Percentiles rank a stretch among this genome's conserved stretches.
phyloP scores from a whole-genome alignment of 2,888 invertebrate species.

The Xestia sexstrigata region DNA sequence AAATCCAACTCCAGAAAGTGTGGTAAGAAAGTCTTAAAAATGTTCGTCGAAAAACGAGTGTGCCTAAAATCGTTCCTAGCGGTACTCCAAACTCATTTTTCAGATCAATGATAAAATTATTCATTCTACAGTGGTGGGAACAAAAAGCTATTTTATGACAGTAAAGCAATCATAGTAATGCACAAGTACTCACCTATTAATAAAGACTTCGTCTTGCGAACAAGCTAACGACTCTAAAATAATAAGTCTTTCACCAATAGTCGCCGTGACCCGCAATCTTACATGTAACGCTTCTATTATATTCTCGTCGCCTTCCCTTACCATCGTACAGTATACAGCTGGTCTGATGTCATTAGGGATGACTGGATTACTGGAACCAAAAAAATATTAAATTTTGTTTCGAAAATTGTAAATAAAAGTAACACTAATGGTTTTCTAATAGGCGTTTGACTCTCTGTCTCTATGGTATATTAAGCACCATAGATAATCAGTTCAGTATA shows the following conservation, averaged over 20 bases:
- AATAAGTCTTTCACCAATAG: slow-evolving; percentile 93
- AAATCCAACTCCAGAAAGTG: not conserved
- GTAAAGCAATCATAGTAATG: not conserved
- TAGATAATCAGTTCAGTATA: not conserved
- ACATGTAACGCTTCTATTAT: slow-evolving; percentile 94
- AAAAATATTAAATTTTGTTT: not conserved
- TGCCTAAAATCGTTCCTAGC: not conserved
- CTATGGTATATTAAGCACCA: not conserved
- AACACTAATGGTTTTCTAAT: not conserved
- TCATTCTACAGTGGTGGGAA: not conserved
- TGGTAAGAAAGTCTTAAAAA: no score
- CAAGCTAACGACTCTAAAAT: slow-evolving; percentile 93
- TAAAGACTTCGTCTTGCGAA: slow-evolving; percentile 90
- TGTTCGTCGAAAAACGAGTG: no score
- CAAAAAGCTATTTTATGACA: no score
- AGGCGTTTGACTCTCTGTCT: not conserved
- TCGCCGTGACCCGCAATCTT: slow-evolving; percentile 91
- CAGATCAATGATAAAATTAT: not conserved
- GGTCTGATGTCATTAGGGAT: slow-evolving; percentile 89
- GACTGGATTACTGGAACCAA: slow-evolving; percentile 77
- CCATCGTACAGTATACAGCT: slow-evolving; percentile 94
- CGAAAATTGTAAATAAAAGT: not conserved
- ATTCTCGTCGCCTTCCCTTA: slow-evolving; percentile 92
- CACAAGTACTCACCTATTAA: slow-evolving; percentile 85
- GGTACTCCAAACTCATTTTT: not conserved